phyloP scores from a whole-genome alignment of 2,797 vertebrate genomes.

The Sebastes dallii region DNA sequence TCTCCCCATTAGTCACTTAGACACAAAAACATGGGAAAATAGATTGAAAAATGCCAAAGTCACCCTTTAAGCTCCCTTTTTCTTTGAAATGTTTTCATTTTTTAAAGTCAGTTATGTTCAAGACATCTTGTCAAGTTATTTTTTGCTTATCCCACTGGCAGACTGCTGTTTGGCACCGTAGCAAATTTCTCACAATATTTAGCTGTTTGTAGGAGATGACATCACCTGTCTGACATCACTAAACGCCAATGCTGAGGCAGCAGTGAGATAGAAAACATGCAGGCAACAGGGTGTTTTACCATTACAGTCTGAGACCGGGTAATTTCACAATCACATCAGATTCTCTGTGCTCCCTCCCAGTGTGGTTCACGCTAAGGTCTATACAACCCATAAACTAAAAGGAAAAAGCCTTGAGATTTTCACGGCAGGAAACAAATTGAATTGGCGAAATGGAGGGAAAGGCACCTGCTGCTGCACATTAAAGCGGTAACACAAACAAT shows the following conservation, averaged over 20 bases:
- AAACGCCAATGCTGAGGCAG: slow-evolving; percentile 13
- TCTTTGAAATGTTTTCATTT: background rate
- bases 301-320: slow-evolving; percentile 31
- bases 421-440: slow-evolving; percentile 71
- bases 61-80: background rate
- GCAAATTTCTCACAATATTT: background rate
- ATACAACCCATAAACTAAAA: slow-evolving; percentile 57
- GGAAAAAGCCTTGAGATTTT: slow-evolving; percentile 64
- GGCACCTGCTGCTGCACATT: slow-evolving; percentile 71
- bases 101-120: background rate
- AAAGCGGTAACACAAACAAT: slow-evolving; percentile 61
- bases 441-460: slow-evolving; percentile 63
- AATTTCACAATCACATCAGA: slow-evolving; percentile 55
- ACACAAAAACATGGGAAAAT: too few species aligned
- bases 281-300: slow-evolving; percentile 36
- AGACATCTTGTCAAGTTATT: background rate
- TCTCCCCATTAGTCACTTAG: too few species aligned
- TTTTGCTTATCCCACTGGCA: background rate
- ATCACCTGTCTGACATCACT: slow-evolving; percentile 7
- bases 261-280: slow-evolving; percentile 10
- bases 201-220: background rate
- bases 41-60: too few species aligned
- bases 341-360: slow-evolving; percentile 25
- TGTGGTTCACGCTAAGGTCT: slow-evolving; percentile 28
- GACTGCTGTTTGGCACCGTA: background rate